Percentiles rank a stretch among this genome's conserved stretches.
Conservation (phyloP, 92 coral and sea anemone species). For the Bergia puertoricense region DNA sequence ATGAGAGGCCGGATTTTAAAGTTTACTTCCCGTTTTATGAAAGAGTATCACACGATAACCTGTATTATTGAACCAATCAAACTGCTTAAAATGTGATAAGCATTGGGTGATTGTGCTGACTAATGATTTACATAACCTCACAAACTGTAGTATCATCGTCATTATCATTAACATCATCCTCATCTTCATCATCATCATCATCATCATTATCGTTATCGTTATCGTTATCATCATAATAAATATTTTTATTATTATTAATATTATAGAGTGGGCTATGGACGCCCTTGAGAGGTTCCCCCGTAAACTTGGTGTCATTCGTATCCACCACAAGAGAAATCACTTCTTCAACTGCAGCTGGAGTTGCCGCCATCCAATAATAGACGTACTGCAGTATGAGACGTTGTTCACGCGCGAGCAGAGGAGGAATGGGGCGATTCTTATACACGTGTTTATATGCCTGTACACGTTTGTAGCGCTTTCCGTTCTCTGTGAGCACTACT, state of each 20-base stretch:
- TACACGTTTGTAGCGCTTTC: constrained; percentile 92
- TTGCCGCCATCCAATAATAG: constrained; percentile 70
- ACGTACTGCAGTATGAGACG: constrained; percentile 89
- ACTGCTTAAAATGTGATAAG: too few species aligned
- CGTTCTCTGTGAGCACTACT: constrained; percentile 90
- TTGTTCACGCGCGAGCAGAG: constrained; percentile 89
- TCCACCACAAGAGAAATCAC: constrained; percentile 57
- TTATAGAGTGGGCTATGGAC: constrained; percentile 37
- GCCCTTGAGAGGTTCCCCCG: constrained; percentile 50
- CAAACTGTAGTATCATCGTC: too few species aligned
- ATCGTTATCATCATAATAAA: not conserved
- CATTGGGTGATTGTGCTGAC: too few species aligned
- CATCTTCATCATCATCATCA: too few species aligned
- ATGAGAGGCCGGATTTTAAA: too few species aligned
- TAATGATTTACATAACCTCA: too few species aligned
- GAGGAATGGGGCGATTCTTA: constrained; percentile 81
- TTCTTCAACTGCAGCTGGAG: constrained; percentile 76
- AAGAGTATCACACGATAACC: too few species aligned
- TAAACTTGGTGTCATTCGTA: constrained; percentile 61
- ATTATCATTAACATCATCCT: not conserved
- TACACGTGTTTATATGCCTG: constrained; percentile 82
- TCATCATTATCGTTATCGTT: too few species aligned
- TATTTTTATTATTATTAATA: not conserved
- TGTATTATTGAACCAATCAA: too few species aligned
- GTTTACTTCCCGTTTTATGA: too few species aligned